Evolutionary conservation across 2,797 vertebrate genomes (phyloP).

Genomic region (Rhyacichthys aspro): DNA sequence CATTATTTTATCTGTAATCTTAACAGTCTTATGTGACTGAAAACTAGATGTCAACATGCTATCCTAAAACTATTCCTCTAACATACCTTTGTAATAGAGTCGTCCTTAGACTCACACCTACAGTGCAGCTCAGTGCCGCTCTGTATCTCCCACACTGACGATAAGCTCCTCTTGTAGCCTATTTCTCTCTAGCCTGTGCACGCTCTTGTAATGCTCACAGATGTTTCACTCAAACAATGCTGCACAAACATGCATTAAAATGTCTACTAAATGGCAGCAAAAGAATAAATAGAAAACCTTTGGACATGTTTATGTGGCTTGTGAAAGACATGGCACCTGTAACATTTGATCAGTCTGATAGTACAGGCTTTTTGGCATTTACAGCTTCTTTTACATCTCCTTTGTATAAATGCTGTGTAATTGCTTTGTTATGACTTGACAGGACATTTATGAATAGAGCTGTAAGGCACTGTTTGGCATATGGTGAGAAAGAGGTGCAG

Average conservation of each 20-base stretch:
- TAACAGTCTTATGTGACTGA: too few relatives aligned
- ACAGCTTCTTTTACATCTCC: neutral
- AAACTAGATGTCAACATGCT: neutral
- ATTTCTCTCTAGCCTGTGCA: neutral
- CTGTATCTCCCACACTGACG: conserved; percentile 42
- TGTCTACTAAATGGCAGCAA: conserved; percentile 8
- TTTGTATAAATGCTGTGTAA: neutral
- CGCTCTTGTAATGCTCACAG: conserved; percentile 7
- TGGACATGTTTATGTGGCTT: conserved; percentile 4
- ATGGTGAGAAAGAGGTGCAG: conserved; percentile 1
- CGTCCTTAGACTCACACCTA: conserved; percentile 27
- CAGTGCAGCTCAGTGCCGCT: conserved; percentile 20
- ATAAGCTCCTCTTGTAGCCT: conserved; percentile 42
- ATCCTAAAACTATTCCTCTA: neutral
- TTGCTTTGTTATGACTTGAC: conserved; percentile 2
- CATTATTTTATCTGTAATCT: too few relatives aligned
- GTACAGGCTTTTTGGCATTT: conserved; percentile 9
- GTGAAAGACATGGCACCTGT: conserved; percentile 4
- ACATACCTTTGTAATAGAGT: conserved; percentile 25
- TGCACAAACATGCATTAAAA: neutral
- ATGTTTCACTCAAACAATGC: conserved; percentile 12
- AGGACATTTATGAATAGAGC: conserved; percentile 1
- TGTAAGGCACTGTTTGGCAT: conserved; percentile 6
- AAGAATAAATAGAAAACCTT: conserved; percentile 4
- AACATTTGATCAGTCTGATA: conserved; percentile 3